Base-by-base conservation (phyloP, 2,797 vertebrate genomes). In the Pseudomugil gertrudae region DNA sequence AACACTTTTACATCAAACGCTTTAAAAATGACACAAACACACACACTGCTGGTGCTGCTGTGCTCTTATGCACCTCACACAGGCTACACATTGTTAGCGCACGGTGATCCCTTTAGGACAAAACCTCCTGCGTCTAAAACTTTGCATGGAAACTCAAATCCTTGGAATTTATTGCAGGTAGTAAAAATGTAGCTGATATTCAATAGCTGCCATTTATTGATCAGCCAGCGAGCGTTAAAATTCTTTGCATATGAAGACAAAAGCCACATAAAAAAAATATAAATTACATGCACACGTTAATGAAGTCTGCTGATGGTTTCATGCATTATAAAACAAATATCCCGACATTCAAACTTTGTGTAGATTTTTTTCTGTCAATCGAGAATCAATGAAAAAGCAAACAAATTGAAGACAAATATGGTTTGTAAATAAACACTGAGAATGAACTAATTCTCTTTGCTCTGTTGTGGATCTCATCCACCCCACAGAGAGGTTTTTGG, bases 141-240 rank as follows among this genome's bases (percentile, higher is more conserved):
- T 86, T 78, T 84, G 64, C 51, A 30, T 83, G 82, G 89, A 89
- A 89, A 90, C 85, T 76, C 65, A 81, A 87, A 85, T 75, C 85
- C 65, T 43, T 77, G 78, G 79, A 88, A 89, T 91, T 90, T 90
- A 90, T 38, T 68, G 71, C 43, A 36, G 40, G 54, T 36, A 72
- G 80, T 90, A 87, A 93, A 90, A 27, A 55, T 72, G 36, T n/a
- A 48, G 61, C 57, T 80, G 84, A 87, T 80, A 75, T 62, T 74
- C 70, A 74, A 72, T 81, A 74, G 74, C 79, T 26, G 56, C 67
- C 52, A 72, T 88, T 86, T 90, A 92, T 87, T 91, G 87, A 92
- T 91, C 79, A 76, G 60, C 33, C 51, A n/a, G 23, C 40, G 67
- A 63, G 70, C 17, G 66, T 84, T 74, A 77, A 81, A 80, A 63